A percentile compares a stretch with the other conserved stretches of the same genome.
Conservation (phyloP, 2,888 invertebrate genomes). For the Cheilosia grossa region DNA sequence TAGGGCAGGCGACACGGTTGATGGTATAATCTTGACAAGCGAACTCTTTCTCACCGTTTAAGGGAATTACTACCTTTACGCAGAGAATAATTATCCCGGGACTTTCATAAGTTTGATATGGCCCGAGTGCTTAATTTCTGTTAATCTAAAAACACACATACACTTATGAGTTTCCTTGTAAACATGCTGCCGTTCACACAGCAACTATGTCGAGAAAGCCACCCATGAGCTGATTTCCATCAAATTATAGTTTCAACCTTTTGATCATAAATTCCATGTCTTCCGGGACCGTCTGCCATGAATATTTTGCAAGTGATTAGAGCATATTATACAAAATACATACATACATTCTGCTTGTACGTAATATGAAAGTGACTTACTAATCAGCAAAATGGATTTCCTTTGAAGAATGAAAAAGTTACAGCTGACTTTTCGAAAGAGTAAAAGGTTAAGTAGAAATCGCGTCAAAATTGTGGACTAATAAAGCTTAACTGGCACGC, state of each 20-base stretch:
- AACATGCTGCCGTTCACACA: neutral
- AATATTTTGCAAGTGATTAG: constrained; percentile 38
- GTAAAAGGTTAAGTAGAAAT: too few relatives aligned
- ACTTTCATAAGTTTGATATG: neutral
- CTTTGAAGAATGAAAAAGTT: too few relatives aligned
- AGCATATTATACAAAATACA: too few relatives aligned
- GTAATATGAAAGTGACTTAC: neutral
- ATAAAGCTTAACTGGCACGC: too few relatives aligned
- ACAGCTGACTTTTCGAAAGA: too few relatives aligned
- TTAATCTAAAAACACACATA: constrained; percentile 9
- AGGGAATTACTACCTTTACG: neutral
- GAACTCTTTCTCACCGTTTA: too few relatives aligned
- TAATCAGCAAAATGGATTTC: too few relatives aligned
- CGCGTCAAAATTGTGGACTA: too few relatives aligned
- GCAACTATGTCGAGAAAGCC: neutral
- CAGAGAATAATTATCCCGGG: constrained; percentile 3
- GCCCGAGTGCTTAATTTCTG: constrained; percentile 22
- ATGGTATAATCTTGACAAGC: too few relatives aligned
- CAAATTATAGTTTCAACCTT: constrained; percentile 38
- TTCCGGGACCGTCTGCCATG: constrained; percentile 3
- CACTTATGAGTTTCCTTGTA: constrained; percentile 26
- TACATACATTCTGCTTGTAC: neutral
- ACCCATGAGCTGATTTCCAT: neutral
- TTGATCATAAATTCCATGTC: constrained; percentile 10
- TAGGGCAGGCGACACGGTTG: too few relatives aligned